phyloP scores from a whole-genome alignment of 2,797 vertebrate species.

The Psittacula derbiana region DNA sequence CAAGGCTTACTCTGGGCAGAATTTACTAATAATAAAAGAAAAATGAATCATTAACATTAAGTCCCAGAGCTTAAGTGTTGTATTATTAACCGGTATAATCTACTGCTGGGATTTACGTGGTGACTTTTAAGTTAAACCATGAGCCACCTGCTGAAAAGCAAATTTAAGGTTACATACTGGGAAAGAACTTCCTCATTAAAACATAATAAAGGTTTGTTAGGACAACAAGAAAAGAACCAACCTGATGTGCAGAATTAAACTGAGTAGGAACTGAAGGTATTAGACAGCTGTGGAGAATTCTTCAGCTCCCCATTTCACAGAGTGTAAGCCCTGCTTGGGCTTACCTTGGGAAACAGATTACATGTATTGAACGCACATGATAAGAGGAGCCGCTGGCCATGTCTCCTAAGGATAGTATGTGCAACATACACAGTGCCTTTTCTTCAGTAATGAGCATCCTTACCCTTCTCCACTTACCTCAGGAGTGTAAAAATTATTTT shows the following conservation, averaged over 20 bases:
- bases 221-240: neutral
- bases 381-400: neutral
- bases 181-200: slow-evolving; percentile 36
- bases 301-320: neutral
- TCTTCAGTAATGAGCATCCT: neutral
- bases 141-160: slow-evolving; percentile 38
- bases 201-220: slow-evolving; percentile 29
- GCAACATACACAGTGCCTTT: neutral
- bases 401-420: neutral
- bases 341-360: neutral
- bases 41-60: slow-evolving; percentile 43
- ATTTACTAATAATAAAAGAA: slow-evolving; percentile 41
- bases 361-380: neutral
- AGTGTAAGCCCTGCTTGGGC: neutral
- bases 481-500: neutral
- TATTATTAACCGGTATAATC: slow-evolving; percentile 13
- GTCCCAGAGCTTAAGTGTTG: neutral
- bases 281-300: neutral
- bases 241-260: neutral
- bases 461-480: neutral
- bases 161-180: neutral
- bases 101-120: neutral
- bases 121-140: slow-evolving; percentile 15
- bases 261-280: neutral
- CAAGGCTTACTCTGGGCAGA: neutral